Evolutionary conservation across 2,797 vertebrate species (phyloP).

Genomic region (Sebastes vulpes): DNA sequence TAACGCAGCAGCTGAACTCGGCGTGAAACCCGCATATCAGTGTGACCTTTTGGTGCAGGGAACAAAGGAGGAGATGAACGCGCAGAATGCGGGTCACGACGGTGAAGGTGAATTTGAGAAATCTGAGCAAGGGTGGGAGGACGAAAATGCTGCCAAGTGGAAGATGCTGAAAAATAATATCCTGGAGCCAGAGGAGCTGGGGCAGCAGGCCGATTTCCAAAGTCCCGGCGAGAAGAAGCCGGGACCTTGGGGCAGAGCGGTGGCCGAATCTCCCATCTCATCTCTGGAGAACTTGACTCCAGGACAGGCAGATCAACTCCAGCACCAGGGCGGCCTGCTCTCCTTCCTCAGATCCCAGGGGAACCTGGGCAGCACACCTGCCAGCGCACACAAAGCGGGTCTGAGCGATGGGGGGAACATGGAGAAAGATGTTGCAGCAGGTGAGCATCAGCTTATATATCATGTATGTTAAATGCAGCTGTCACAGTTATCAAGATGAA

Average conservation of each 20-base stretch:
- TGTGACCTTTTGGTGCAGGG: constrained; percentile 88
- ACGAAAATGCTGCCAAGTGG: constrained; percentile 74
- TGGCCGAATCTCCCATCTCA: constrained; percentile 57
- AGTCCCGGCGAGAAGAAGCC: constrained; percentile 76
- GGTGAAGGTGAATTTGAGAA: constrained; percentile 59
- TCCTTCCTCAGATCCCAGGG: constrained; percentile 94
- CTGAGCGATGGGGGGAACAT: constrained; percentile 87
- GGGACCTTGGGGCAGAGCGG: constrained; percentile 63
- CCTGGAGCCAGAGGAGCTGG: constrained; percentile 74
- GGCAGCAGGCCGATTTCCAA: constrained; percentile 80
- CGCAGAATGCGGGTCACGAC: constrained; percentile 38
- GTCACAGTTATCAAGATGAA: constrained; percentile 11
- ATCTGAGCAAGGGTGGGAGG: constrained; percentile 69
- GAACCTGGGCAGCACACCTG: constrained; percentile 82
- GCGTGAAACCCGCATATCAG: constrained; percentile 63
- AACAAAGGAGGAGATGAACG: constrained; percentile 81
- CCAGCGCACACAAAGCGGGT: constrained; percentile 86
- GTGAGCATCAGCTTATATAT: constrained; percentile 82
- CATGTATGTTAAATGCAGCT: constrained; percentile 23
- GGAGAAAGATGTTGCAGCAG: constrained; percentile 92
- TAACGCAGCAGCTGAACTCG: constrained; percentile 52
- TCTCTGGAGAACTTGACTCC: constrained; percentile 89
- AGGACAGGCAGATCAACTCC: constrained; percentile 84
- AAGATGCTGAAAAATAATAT: constrained; percentile 57
- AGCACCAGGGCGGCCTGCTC: constrained; percentile 91